Conservation (phyloP, 1,140 invertebrate genomes). For the Lutraria rhynchaena region DNA sequence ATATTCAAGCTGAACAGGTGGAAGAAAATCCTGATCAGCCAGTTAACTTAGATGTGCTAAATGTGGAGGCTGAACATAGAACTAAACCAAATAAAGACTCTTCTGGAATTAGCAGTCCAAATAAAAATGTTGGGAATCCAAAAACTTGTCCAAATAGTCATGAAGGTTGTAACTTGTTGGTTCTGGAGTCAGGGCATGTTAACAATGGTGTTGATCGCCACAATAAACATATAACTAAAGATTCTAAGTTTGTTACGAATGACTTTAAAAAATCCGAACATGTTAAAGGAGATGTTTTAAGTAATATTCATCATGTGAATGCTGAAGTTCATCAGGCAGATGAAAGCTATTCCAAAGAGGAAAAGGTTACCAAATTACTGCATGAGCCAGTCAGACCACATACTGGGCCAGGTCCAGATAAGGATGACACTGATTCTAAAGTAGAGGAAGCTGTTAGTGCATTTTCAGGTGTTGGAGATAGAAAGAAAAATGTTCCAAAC, state of each 20-base stretch:
- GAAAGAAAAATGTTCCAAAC: not conserved
- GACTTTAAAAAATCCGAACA: too few species aligned
- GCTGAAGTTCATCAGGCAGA: too few species aligned
- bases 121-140: not conserved
- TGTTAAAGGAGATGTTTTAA: conserved; percentile 7
- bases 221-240: too few species aligned
- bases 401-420: conserved; percentile 1
- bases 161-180: not conserved
- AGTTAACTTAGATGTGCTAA: conserved; percentile 11
- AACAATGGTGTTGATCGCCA: too few species aligned
- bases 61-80: conserved; percentile 12
- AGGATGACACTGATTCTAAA: not conserved
- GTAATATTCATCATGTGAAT: conserved; percentile 2
- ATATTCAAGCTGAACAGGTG: conserved; percentile 36
- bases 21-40: not conserved
- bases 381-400: not conserved
- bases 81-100: not conserved
- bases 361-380: too few species aligned
- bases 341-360: too few species aligned
- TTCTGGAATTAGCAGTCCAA: not conserved
- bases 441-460: conserved; percentile 5
- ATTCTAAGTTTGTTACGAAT: too few species aligned
- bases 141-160: not conserved
- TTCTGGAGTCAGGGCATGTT: too few species aligned
- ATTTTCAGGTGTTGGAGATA: not conserved